phyloP scores from a whole-genome alignment of 2,797 vertebrate genomes.

The Hyperoplus immaculatus region DNA sequence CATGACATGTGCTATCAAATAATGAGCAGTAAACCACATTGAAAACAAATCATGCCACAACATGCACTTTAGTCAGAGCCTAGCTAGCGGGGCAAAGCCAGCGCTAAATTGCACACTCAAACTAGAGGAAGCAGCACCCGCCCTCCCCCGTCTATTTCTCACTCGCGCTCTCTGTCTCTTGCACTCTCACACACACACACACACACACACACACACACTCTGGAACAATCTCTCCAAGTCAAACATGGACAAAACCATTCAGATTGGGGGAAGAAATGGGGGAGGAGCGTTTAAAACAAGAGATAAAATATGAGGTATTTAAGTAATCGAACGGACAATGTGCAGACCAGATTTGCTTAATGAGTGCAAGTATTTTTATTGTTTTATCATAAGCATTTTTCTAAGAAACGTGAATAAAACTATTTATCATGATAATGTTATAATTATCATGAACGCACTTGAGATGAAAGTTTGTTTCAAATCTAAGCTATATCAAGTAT shows the following conservation, averaged over 20 bases:
- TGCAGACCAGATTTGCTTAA: too few relatives aligned
- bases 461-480: not conserved
- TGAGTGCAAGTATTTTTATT: too few relatives aligned
- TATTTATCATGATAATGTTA: not conserved
- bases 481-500: not conserved
- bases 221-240: constrained; percentile 55
- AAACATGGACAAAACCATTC: constrained; percentile 74
- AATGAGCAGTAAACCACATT: constrained; percentile 18
- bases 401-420: not conserved
- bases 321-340: not conserved
- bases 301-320: constrained; percentile 13
- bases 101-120: constrained; percentile 66
- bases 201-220: constrained; percentile 27
- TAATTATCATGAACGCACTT: not conserved
- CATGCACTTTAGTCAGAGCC: constrained; percentile 38
- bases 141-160: constrained; percentile 35
- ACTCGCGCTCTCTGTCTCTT: not conserved
- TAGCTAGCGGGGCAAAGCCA: constrained; percentile 70
- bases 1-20: not conserved
- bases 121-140: constrained; percentile 53
- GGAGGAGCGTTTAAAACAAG: constrained; percentile 43
- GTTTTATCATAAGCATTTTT: not conserved
- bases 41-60: constrained; percentile 21
- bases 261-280: constrained; percentile 34
- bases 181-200: constrained; percentile 21